These are phyloP conservation scores for Heterocephalus glaber DNA, from an alignment of 2,113 vertebrate genomes.

Conservation along the genomic window DNA sequence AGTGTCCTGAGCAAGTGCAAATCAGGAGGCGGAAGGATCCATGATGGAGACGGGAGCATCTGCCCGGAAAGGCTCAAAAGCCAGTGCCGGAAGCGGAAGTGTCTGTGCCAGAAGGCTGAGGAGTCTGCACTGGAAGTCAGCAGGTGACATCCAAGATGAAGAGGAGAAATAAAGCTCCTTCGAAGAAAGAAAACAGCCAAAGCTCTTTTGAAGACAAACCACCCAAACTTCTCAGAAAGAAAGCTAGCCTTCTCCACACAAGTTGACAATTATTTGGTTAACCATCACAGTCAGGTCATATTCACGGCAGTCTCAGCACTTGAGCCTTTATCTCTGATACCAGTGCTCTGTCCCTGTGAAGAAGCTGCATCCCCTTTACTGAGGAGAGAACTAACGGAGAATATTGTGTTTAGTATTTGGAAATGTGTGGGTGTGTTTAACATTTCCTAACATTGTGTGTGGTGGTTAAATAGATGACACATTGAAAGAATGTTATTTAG, in stretches of 20 bases:
- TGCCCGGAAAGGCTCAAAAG: not conserved
- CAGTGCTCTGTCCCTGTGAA: rapidly evolving
- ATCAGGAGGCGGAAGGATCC: not conserved
- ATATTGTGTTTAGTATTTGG: not conserved
- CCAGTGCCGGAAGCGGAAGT: not conserved
- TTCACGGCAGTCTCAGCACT: rapidly evolving
- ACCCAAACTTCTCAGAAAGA: not conserved
- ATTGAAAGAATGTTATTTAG: not conserved
- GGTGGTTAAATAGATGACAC: not conserved
- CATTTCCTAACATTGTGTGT: not conserved
- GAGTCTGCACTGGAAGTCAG: not conserved
- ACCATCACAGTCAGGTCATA: no score
- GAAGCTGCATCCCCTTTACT: not conserved
- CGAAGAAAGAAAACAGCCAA: not conserved
- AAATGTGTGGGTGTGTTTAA: not conserved
- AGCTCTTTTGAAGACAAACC: not conserved
- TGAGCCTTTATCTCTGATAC: not conserved
- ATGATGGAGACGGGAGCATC: not conserved
- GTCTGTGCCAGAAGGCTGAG: not conserved
- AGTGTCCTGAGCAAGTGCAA: not conserved
- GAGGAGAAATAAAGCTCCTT: not conserved
- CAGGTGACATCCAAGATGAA: not conserved
- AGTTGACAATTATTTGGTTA: not conserved
- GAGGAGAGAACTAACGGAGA: not conserved
- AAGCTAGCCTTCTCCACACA: not conserved